Evolutionary conservation across 2,888 invertebrate genomes (phyloP).

Genomic region (Mesorhabditis sp.): DNA sequence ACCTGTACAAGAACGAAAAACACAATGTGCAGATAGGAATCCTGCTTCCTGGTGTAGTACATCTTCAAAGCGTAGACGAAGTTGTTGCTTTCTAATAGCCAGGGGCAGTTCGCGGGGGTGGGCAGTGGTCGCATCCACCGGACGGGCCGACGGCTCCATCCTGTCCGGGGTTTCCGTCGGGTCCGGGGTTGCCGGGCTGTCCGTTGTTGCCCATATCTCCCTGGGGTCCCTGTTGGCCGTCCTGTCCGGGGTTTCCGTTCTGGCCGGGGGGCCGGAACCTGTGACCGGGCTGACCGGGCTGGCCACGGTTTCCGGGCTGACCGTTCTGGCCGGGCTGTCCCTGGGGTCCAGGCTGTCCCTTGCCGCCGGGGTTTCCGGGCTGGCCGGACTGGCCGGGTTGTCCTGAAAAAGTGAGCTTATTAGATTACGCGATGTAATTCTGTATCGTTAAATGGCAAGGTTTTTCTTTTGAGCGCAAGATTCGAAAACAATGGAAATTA

Average conservation of each 20-base stretch:
- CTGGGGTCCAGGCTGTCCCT: constrained; percentile 37
- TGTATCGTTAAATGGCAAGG: too few relatives aligned
- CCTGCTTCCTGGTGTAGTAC: too few relatives aligned
- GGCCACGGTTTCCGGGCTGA: constrained; percentile 41
- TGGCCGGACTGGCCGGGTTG: constrained; percentile 36
- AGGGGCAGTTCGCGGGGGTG: constrained; percentile 48
- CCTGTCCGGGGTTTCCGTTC: constrained; percentile 20
- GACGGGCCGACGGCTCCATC: neutral
- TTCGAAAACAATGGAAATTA: too few relatives aligned
- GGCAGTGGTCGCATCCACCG: constrained; percentile 49
- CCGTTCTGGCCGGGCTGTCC: constrained; percentile 40
- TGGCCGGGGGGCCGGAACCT: constrained; percentile 31
- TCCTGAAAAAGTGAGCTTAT: too few relatives aligned
- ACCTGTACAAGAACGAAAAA: constrained; percentile 4
- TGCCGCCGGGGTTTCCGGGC: constrained; percentile 40
- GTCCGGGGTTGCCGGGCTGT: constrained; percentile 40
- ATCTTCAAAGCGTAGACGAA: too few relatives aligned
- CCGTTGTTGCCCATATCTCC: constrained; percentile 42
- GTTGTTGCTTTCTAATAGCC: constrained; percentile 34
- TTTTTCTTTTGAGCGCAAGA: too few relatives aligned
- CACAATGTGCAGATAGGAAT: constrained; percentile 1
- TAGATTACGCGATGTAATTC: too few relatives aligned
- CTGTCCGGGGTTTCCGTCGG: constrained; percentile 5
- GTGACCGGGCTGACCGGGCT: constrained; percentile 19
- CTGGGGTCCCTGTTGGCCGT: constrained; percentile 27